Base-by-base conservation (phyloP, 2,888 invertebrate species). In the Eremobia ochroleuca region DNA sequence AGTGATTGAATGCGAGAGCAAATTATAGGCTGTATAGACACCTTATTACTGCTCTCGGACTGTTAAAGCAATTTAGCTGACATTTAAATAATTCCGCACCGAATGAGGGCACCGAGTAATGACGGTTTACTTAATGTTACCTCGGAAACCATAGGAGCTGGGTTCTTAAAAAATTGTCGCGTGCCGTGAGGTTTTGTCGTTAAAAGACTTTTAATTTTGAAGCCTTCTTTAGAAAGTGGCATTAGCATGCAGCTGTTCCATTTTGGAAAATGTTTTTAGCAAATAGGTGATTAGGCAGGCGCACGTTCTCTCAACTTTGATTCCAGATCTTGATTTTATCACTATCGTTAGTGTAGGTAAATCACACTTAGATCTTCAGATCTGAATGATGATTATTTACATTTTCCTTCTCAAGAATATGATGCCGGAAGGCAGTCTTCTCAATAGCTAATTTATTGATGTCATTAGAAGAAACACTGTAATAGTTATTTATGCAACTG, bases 51-150 rank as follows among this genome's bases (percentile, higher is more conserved):
- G 92, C 92, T 92, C 95, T 92, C 93, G 92, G 94, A 94, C 96
- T 95, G 95, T 95, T 96, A 94, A 94, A 94, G 96, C 94, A 96
- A 96, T 96, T 96, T 96, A 95, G 91, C 96, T 96, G 96, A 96
- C 96, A 96, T 97, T 97, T 96, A 96, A 97, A 96, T 96, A 96
- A 95, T 96, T 95, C 94, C 91, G 87, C 92, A 85, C 91, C 91
- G 93, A 95, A 95, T 93, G 94, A 91, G 93, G 92, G 92, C 93
- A 90, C 86, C 85, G 69, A 77, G 90, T 91, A 91, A 95, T 94
- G 93, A 92, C 91, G 92, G 93, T 92, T 94, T 93, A 92, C 92
- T 94, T 92, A 93, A 94, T 93, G 90, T 88, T 89, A 90, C 90
- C 89, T 89, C 83, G 87, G 88, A 91, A 92, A 92, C 86, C 85